Conservation (phyloP, 2,888 invertebrate species). For the Protodeltote pygarga region DNA sequence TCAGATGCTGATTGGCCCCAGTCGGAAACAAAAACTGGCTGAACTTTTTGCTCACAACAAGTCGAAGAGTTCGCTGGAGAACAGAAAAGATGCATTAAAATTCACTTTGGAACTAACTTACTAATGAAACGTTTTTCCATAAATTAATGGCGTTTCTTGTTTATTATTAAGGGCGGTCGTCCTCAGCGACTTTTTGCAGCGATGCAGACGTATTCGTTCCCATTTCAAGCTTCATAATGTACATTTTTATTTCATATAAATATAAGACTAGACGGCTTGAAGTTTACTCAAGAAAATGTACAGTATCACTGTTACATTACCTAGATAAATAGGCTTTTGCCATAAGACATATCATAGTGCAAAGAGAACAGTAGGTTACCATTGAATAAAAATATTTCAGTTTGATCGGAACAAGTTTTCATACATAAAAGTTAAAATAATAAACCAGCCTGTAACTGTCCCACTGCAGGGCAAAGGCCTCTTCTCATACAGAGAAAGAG, state of each 20-base stretch:
- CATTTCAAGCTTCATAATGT: not conserved
- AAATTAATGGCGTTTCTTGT: slow-evolving; percentile 64
- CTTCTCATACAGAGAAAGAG: too few relatives aligned
- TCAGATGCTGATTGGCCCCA: slow-evolving; percentile 47
- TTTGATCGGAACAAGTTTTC: too few relatives aligned
- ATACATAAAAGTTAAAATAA: too few relatives aligned
- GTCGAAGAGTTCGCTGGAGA: slow-evolving; percentile 43
- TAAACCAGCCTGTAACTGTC: too few relatives aligned
- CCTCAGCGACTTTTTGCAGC: not conserved
- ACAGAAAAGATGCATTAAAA: slow-evolving; percentile 77
- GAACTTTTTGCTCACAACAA: slow-evolving; percentile 58
- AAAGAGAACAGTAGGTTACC: slow-evolving; percentile 14
- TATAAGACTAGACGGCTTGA: slow-evolving; percentile 37
- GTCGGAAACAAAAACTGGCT: slow-evolving; percentile 45
- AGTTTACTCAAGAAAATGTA: slow-evolving; percentile 16
- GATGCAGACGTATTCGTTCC: not conserved
- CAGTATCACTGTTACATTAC: slow-evolving; percentile 37
- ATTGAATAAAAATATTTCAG: not conserved
- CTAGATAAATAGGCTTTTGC: slow-evolving; percentile 55
- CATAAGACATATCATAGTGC: slow-evolving; percentile 33
- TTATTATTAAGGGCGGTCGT: not conserved
- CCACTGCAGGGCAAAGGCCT: too few relatives aligned
- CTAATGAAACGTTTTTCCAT: slow-evolving; percentile 67
- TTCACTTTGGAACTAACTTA: slow-evolving; percentile 69
- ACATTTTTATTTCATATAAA: slow-evolving; percentile 28